Base-by-base conservation (phyloP, 2,113 vertebrate species). In the Ursus arctos region DNA sequence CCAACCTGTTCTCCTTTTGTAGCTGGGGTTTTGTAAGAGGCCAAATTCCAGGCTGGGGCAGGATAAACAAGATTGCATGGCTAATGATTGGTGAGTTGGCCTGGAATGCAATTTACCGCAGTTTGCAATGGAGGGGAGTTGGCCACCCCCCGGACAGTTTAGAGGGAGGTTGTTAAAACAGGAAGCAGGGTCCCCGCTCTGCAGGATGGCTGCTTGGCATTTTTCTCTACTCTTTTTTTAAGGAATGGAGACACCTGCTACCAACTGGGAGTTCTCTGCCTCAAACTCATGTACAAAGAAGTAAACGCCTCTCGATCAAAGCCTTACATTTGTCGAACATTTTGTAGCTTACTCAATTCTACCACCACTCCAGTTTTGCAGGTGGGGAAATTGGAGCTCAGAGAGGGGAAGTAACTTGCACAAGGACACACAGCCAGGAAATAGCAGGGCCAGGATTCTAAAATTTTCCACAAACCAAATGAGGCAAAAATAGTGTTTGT, bases 21-120 rank as follows among this genome's bases (percentile, higher is more conserved):
- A 96, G 97, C 98, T 97, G 83, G 77, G 98, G 95, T 99, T 99
- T 99, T 98, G 98, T 98, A 99, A 99, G 91, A 99, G 99, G 98
- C 98, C 99, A 99, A 99, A 99, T 98, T 99, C 99, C 99, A 99
- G 98, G 97, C 98, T 83, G 86, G 96, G 92, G 97, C 98, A 98
- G 98, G 97, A 98, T 97, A 99, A 99, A 99, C 98, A 99, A 98
- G 98, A 98, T 97, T 97, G 83, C 94, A 88, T 85, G 94, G 99
- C 98, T 99, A 98, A 99, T 98, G 98, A 98, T 98, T 98, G 98
- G 97, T 97, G 96, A 99, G 98, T 94, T 88, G 82, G 97, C 97
- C 97, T 97, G 97, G 98, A 98, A 98, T 97, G 97, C 98, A 96
- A 92, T 98, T 98, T 97, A 97, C 97, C 96, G 97, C 97, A 95